Base-by-base conservation (phyloP, 1,140 invertebrate genomes). In the Hypsibius dujardini region DNA sequence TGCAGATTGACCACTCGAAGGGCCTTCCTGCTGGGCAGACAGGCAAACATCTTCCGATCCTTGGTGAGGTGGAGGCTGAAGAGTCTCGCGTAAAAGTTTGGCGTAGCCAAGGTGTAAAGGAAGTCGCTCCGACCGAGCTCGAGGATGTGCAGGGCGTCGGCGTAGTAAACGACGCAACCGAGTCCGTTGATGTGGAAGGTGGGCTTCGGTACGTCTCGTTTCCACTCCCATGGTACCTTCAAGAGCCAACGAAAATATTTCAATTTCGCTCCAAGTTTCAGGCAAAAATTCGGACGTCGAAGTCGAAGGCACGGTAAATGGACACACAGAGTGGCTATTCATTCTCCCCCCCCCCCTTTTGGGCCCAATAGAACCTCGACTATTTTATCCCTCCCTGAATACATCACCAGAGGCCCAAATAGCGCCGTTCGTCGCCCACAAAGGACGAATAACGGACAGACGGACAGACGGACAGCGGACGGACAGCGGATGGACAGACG, bases 61-160 rank as follows among this genome's bases (percentile, higher is more conserved):
- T 97, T 93, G 79, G 96, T 96, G 12, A 98, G 84, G 1, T 94
- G 83, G 0, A 98, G 90, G 76, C 92, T 83, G 71, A 3, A 72
- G 71, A 73, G 42, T 72, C 72, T 72, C 71, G 15, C 42, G 59
- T 72, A 73, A n/a, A 74, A 73, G 42, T 67, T 67, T 7, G 62
- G 62, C 7, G 62, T 67, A 3, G 62, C 42, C 62, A 95, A 92
- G 40, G 90, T 93, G 62, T 90, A 89, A 28, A 96, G 78, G 0
- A 94, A 86, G 73, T 89, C 86, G 80, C 94, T 88, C 47, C 86
- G 85, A 0, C 94, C 94, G 78, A 97, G 97, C 79, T 98, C 94
- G 1, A 98, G 87, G 1, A 98, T 81, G 73, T 86, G 89, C 50
- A 98, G 80, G 79, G 98, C 94, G 0, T 94, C 94, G 1, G 79